Evolutionary conservation across 1,140 invertebrate genomes (phyloP).

Genomic region (Cydia strobilella): DNA sequence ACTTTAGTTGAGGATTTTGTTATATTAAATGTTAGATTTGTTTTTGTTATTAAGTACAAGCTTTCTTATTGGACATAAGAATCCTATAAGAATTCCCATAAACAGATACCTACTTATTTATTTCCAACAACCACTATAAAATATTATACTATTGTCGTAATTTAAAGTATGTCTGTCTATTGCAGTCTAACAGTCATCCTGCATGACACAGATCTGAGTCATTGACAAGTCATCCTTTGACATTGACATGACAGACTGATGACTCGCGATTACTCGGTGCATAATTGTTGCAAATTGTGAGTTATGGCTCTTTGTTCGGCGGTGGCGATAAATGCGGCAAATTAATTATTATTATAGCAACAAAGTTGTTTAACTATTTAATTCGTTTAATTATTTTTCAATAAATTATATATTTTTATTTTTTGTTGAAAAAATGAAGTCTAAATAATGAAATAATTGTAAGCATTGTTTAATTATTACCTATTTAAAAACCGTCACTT

Average conservation of each 20-base stretch:
- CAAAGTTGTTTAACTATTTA: too few relatives aligned
- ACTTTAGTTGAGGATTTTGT: too few relatives aligned
- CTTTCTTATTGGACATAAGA: neutral
- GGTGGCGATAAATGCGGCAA: neutral
- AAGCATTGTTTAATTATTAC: too few relatives aligned
- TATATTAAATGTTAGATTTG: too few relatives aligned
- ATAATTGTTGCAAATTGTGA: constrained; percentile 9
- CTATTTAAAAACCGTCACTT: too few relatives aligned
- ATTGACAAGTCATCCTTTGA: neutral
- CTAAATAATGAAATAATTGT: too few relatives aligned
- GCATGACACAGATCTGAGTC: constrained; percentile 9
- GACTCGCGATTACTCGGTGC: neutral
- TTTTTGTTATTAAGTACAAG: neutral
- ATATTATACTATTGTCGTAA: neutral
- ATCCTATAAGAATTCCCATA: neutral
- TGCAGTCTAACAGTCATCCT: neutral
- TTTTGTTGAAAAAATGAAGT: too few relatives aligned
- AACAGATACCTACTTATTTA: neutral
- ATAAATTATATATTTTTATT: too few relatives aligned
- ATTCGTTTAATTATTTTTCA: too few relatives aligned
- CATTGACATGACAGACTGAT: constrained; percentile 2
- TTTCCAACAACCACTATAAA: neutral
- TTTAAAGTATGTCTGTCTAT: neutral
- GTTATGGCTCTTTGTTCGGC: neutral
- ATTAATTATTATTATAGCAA: too few relatives aligned